Conservation (phyloP, 2,888 invertebrate genomes). For the Apotomis capreana region DNA sequence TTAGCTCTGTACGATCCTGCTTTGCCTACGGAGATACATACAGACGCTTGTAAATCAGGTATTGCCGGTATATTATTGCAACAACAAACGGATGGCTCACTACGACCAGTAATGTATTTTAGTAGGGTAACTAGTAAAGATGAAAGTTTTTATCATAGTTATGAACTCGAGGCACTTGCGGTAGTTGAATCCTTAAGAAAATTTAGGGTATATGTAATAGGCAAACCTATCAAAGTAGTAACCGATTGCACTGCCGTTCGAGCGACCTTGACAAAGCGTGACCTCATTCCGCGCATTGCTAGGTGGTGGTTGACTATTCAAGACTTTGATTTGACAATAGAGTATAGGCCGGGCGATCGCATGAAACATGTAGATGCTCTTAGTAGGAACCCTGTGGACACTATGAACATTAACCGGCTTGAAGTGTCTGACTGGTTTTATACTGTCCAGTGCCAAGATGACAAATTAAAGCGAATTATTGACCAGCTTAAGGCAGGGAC, state of each 20-base stretch:
- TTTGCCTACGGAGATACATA: too few relatives aligned
- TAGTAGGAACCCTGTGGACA: not conserved
- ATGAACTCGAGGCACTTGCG: slow-evolving; percentile 1
- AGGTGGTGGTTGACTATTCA: slow-evolving; percentile 54
- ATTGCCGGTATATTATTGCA: not conserved
- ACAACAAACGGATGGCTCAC: not conserved
- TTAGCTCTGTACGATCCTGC: too few relatives aligned
- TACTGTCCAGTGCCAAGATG: slow-evolving; percentile 46
- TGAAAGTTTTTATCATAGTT: slow-evolving; percentile 4
- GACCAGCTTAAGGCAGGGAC: slow-evolving; percentile 36
- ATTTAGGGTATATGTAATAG: slow-evolving; percentile 47
- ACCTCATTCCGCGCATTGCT: slow-evolving; percentile 52
- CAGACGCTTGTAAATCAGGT: too few relatives aligned
- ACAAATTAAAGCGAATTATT: slow-evolving; percentile 21
- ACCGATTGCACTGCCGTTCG: slow-evolving; percentile 55
- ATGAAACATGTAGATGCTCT: slow-evolving; percentile 8
- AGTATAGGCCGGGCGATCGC: slow-evolving; percentile 44
- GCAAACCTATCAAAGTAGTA: slow-evolving; percentile 45
- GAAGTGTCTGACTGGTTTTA: slow-evolving; percentile 48
- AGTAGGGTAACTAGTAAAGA: slow-evolving; percentile 19
- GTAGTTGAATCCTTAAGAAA: slow-evolving; percentile 42
- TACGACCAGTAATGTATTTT: slow-evolving; percentile 13
- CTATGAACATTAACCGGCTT: slow-evolving; percentile 42
- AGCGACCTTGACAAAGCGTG: slow-evolving; percentile 50
- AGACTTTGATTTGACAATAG: slow-evolving; percentile 53